Evolutionary conservation across 1,140 invertebrate species (phyloP).

Genomic region (Drosophila bifasciata): DNA sequence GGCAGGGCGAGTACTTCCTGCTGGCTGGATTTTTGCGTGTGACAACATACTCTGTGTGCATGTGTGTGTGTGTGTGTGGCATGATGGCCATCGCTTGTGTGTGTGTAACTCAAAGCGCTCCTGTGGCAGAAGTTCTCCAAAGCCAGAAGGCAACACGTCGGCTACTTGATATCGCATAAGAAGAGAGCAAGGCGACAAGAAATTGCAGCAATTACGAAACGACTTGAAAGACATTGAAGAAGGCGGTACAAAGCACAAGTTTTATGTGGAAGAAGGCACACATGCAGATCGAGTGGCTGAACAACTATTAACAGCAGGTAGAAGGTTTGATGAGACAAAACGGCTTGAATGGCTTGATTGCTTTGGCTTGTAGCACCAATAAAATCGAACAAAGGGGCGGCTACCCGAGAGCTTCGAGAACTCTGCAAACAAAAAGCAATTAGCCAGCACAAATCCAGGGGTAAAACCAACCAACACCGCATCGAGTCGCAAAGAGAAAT

Average conservation of each 20-base stretch:
- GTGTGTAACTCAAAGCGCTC: conserved; percentile 4
- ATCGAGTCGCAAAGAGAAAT: conserved; percentile 8
- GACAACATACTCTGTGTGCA: conserved; percentile 7
- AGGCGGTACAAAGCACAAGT: background rate
- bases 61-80: too few species aligned
- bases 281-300: too few species aligned
- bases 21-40: conserved; percentile 16
- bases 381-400: background rate
- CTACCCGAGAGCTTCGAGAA: conserved; percentile 2
- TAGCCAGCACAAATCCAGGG: conserved; percentile 51
- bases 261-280: background rate
- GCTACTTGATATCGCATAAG: conserved; percentile 58
- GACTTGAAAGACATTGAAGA: conserved; percentile 3
- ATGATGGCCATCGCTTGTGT: conserved; percentile 12
- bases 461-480: conserved; percentile 29
- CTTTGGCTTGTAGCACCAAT: too few species aligned
- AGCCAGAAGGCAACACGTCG: conserved; percentile 48
- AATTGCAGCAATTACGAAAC: conserved; percentile 37
- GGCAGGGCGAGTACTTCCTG: background rate
- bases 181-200: conserved; percentile 15
- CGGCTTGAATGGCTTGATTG: too few species aligned
- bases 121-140: conserved; percentile 12
- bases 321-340: too few species aligned
- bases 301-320: too few species aligned
- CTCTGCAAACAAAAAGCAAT: conserved; percentile 62